These are phyloP conservation scores for Palloptera scutellata DNA, from an alignment of 2,888 invertebrate species.

Conservation along the genomic window DNA sequence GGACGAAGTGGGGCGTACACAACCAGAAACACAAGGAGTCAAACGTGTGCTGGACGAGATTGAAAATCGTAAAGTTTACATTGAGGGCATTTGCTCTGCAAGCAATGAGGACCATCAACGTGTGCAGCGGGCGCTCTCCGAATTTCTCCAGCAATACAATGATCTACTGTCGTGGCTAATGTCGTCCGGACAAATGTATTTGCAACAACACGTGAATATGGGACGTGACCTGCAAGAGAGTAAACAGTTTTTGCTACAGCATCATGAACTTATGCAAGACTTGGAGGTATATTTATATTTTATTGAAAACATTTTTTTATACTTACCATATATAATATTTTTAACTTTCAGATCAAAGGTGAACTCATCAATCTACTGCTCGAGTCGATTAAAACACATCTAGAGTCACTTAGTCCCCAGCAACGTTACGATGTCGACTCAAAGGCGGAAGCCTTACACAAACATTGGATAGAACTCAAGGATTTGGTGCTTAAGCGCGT, in stretches of 20 bases:
- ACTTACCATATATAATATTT: not conserved
- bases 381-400: constrained; percentile 70
- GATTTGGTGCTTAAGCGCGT: constrained; percentile 71
- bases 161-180: constrained; percentile 78
- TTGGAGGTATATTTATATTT: constrained; percentile 67
- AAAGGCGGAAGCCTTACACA: constrained; percentile 71
- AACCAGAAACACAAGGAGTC: constrained; percentile 74
- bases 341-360: constrained; percentile 68
- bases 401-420: constrained; percentile 73
- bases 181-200: constrained; percentile 76
- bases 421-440: constrained; percentile 70
- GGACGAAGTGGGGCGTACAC: constrained; percentile 71
- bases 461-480: constrained; percentile 72
- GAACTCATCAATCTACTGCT: constrained; percentile 73
- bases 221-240: constrained; percentile 74
- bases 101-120: constrained; percentile 75
- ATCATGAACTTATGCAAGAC: constrained; percentile 77
- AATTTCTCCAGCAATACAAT: constrained; percentile 75
- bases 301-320: not conserved
- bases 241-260: constrained; percentile 76
- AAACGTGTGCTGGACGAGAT: constrained; percentile 74
- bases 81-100: constrained; percentile 72
- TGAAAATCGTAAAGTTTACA: constrained; percentile 75
- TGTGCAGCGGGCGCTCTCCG: constrained; percentile 73
- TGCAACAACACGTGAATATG: constrained; percentile 78